Evolutionary conservation across 2,888 invertebrate genomes (phyloP).

Genomic region (Eupeodes latifasciatus): DNA sequence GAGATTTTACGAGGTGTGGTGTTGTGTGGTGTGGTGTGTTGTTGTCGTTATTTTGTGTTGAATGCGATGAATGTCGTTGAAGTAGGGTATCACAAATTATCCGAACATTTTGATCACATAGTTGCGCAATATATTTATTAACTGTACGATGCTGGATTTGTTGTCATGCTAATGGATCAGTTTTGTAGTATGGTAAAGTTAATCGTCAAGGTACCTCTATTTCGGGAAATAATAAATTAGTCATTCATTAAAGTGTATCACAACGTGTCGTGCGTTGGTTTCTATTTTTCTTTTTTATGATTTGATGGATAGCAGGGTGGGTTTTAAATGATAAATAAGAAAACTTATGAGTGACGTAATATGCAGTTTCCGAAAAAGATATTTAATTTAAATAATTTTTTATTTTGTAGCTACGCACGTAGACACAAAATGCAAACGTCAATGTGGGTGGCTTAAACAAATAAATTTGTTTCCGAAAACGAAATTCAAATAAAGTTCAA

Average conservation of each 20-base stretch:
- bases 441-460: background rate
- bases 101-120: slow-evolving; percentile 52
- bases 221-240: slow-evolving; percentile 42
- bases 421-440: background rate
- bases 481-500: no score
- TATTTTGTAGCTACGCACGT: background rate
- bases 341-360: slow-evolving; percentile 3
- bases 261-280: slow-evolving; percentile 22
- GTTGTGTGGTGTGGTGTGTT: slow-evolving; percentile 36
- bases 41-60: background rate
- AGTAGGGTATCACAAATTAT: slow-evolving; percentile 8
- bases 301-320: slow-evolving; percentile 17
- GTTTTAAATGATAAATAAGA: slow-evolving; percentile 15
- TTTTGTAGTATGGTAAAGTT: slow-evolving; percentile 22
- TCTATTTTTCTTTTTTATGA: slow-evolving; percentile 1
- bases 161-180: slow-evolving; percentile 50
- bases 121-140: slow-evolving; percentile 66
- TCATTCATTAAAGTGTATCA: slow-evolving; percentile 47
- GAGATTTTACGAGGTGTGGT: slow-evolving; percentile 69
- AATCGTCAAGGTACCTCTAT: slow-evolving; percentile 31
- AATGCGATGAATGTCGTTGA: slow-evolving; percentile 28
- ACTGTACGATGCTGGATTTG: slow-evolving; percentile 41
- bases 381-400: background rate
- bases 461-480: no score
- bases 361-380: background rate